Evolutionary conservation across 2,888 invertebrate species (phyloP), one percentile per base, ranked within the genome.

Genomic region (Pachymerium ferrugineum): DNA sequence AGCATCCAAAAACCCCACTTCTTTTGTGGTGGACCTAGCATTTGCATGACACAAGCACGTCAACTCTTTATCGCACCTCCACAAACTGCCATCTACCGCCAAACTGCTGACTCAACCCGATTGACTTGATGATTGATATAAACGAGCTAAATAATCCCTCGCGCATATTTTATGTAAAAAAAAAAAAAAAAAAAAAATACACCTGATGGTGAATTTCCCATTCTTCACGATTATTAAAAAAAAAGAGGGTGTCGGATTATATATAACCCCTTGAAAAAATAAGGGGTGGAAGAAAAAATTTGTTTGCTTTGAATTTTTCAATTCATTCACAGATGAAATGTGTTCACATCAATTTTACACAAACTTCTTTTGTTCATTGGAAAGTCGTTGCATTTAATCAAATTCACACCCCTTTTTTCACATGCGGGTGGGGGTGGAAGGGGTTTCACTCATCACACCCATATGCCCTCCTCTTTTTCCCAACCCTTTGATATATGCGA

Each of bases 351-450:
- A 54, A 54, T 54, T 54, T 54, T 8, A 54, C 54, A 38, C 54
- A 22, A 54, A 54, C 54, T 54, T 8, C 54, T 54, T 54, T 54
- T 54, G 54, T 54, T 54, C 54, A 22, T 54, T 54, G 25, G 8
- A 54, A 54, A 54, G 25, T 28, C 25, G 28, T 54, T 54, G 54
- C 54, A 25, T 54, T 54, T 54, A 54, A 54, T 54, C 54, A 54
- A 54, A 54, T 54, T 54, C 54, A 54, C 54, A 54, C 54, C 54
- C 54, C 54, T 54, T 54, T 54, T 54, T 54, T 54, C 54, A 14
- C 54, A 54, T 54, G 54, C 25, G 6, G 28, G 28, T 25, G 54
- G 54, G 6, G 28, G 28, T 25, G 28, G 22, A 8, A 54, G 28
- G 54, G 54, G 54, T 54, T 25, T 54, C 28, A 10, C 25, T 8